Evolutionary conservation across 2,797 vertebrate species (phyloP).

Genomic region (Rhinatrema bivittatum): DNA sequence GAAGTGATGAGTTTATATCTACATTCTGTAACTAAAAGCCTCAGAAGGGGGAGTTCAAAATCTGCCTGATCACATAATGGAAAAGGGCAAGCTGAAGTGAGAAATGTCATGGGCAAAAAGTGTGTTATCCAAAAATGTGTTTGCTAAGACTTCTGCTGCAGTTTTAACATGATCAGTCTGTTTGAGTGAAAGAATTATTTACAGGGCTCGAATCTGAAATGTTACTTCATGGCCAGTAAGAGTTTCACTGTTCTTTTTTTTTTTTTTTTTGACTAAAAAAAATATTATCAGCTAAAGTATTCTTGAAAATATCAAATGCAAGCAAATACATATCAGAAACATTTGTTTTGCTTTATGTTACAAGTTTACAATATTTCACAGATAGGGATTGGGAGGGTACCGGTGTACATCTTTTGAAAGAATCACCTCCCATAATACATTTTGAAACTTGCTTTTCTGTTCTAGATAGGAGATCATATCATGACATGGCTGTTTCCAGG

Average conservation of each 20-base stretch:
- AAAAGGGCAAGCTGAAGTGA: no score
- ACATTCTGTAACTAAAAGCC: no score
- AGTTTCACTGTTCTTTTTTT: no score
- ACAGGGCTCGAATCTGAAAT: slow-evolving; percentile 33
- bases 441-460: slow-evolving; percentile 30
- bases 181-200: slow-evolving; percentile 28
- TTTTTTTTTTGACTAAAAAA: slow-evolving; percentile 20
- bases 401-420: no score
- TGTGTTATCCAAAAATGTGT: no score
- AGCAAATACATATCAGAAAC: slow-evolving; percentile 41
- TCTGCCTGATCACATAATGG: no score
- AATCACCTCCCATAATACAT: slow-evolving; percentile 14
- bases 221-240: slow-evolving; percentile 30
- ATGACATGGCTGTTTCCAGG: not conserved
- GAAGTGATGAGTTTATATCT: no score
- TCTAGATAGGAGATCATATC: not conserved
- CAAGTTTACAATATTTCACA: slow-evolving; percentile 43
- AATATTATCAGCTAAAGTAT: slow-evolving; percentile 25
- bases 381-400: no score
- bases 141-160: slow-evolving; percentile 7
- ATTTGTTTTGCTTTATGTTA: slow-evolving; percentile 38
- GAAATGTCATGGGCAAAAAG: no score
- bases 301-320: slow-evolving; percentile 45
- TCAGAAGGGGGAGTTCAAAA: slow-evolving; percentile 32
- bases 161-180: slow-evolving; percentile 18